Conservation (phyloP, 2,113 vertebrate genomes). For the Bolborhynchus lineola region DNA sequence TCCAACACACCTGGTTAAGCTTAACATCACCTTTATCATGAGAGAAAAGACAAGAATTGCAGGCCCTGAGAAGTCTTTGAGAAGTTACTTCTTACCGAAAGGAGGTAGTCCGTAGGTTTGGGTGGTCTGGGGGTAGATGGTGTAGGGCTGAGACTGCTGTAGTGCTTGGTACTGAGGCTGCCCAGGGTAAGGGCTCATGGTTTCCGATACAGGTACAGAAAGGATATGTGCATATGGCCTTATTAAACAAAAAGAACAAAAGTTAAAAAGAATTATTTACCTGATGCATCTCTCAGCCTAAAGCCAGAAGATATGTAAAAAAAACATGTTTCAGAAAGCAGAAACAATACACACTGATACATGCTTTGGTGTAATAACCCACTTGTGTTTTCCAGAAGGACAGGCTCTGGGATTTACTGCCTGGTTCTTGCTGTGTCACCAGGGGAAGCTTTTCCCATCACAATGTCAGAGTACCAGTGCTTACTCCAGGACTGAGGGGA, state of each 20-base stretch:
- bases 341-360: not conserved
- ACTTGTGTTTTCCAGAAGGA: not conserved
- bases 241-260: slow-evolving; percentile 27
- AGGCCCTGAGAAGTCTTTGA: not conserved
- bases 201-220: slow-evolving; percentile 81
- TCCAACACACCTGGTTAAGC: not conserved
- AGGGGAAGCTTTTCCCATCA: not conserved
- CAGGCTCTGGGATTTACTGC: not conserved
- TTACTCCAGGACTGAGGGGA: not conserved
- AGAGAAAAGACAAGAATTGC: not conserved
- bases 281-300: not conserved
- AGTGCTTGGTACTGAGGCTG: slow-evolving; percentile 88
- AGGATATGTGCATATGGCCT: slow-evolving; percentile 83
- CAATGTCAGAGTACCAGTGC: not conserved
- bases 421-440: not conserved
- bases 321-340: not conserved
- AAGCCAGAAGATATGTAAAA: not conserved
- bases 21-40: not conserved
- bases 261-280: not conserved
- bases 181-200: slow-evolving; percentile 83
- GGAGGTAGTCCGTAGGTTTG: slow-evolving; percentile 97
- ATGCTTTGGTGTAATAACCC: not conserved
- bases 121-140: slow-evolving; percentile 88
- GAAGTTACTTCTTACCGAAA: slow-evolving; percentile 83
- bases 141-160: slow-evolving; percentile 88